phyloP scores from a whole-genome alignment of 2,888 invertebrate species.

The Troides aeacus region DNA sequence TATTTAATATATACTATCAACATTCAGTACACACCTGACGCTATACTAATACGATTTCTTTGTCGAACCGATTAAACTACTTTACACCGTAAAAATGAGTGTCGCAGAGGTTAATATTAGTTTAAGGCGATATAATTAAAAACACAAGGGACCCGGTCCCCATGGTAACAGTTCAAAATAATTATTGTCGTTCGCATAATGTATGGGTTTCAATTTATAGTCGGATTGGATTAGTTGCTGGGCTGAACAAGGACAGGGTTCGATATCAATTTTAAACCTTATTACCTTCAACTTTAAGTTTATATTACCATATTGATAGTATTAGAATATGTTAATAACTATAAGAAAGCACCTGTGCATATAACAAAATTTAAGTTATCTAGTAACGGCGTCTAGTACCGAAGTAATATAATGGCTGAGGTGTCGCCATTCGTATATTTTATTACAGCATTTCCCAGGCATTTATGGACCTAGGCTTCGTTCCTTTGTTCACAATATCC shows the following conservation, averaged over 20 bases:
- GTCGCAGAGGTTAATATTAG: too few species aligned
- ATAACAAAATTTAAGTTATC: constrained; percentile 1
- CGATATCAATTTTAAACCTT: constrained; percentile 2
- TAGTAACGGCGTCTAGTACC: not conserved
- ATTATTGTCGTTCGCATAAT: constrained; percentile 23
- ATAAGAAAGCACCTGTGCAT: constrained; percentile 15
- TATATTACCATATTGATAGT: not conserved
- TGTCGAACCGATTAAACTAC: not conserved
- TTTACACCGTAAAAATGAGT: constrained; percentile 6
- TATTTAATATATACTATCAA: too few species aligned
- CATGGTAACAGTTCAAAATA: constrained; percentile 27
- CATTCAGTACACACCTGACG: too few species aligned
- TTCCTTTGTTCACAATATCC: too few species aligned
- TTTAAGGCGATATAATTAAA: not conserved
- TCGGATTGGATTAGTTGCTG: constrained; percentile 9
- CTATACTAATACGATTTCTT: too few species aligned
- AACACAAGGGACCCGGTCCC: constrained; percentile 16
- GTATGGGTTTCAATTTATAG: constrained; percentile 18
- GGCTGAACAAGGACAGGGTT: not conserved
- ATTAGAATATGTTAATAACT: constrained; percentile 3
- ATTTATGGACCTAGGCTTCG: too few species aligned
- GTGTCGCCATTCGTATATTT: not conserved
- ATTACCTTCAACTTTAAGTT: not conserved
- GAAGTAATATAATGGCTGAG: not conserved
- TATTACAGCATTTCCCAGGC: too few species aligned